A percentile compares a stretch with the other conserved stretches of the same genome.
Conservation (phyloP, 64 coral and sea anemone genomes). For the Acropora yongei region DNA sequence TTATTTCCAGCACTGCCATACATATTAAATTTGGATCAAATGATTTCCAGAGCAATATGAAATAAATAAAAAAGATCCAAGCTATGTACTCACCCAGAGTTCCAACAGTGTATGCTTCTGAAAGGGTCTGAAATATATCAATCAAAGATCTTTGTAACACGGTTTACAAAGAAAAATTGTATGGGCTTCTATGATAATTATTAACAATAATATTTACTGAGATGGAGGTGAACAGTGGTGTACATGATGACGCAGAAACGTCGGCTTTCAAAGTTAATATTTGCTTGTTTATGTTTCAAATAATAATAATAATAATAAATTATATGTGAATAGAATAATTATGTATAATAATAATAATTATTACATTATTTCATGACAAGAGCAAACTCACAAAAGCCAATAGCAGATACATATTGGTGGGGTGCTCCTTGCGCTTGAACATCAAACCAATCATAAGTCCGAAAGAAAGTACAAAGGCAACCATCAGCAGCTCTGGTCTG, state of each 20-base stretch:
- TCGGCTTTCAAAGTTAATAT: too few relatives aligned
- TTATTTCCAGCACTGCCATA: too few relatives aligned
- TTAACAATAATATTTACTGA: too few relatives aligned
- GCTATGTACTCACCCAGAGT: slow-evolving; percentile 78
- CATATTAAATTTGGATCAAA: too few relatives aligned
- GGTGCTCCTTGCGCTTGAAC: slow-evolving; percentile 90
- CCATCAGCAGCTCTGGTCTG: slow-evolving; percentile 86
- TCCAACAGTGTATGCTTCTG: slow-evolving; percentile 93
- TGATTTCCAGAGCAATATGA: too few relatives aligned
- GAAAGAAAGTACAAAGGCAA: slow-evolving; percentile 86
- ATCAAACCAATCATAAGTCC: slow-evolving; percentile 91
- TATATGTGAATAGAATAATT: background rate
- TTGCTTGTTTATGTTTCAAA: too few relatives aligned
- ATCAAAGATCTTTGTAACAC: background rate
- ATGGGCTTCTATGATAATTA: too few relatives aligned
- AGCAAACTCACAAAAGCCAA: slow-evolving; percentile 89
- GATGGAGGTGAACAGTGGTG: too few relatives aligned
- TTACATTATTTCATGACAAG: background rate
- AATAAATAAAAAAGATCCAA: background rate
- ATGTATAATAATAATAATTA: background rate
- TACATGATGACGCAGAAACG: too few relatives aligned
- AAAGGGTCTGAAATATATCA: slow-evolving; percentile 73
- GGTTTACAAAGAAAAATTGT: too few relatives aligned
- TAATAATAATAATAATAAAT: background rate
- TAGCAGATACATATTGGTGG: slow-evolving; percentile 93